phyloP scores from a whole-genome alignment of 2,888 invertebrate genomes.

The Oscheius sp. region DNA sequence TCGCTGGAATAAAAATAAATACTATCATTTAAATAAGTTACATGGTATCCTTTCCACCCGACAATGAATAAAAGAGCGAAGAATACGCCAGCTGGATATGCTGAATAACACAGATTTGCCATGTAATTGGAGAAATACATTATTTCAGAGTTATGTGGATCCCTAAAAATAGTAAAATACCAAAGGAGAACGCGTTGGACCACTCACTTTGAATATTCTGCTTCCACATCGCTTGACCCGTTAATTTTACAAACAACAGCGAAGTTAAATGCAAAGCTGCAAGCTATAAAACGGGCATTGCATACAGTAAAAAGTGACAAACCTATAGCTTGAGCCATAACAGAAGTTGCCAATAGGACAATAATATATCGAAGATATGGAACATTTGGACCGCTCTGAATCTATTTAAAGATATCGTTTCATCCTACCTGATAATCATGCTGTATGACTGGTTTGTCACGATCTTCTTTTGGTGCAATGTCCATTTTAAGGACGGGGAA shows the following conservation, averaged over 20 bases:
- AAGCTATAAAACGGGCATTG: too few relatives aligned
- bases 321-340: constrained; percentile 9
- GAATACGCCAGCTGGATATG: constrained; percentile 24
- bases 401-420: background rate
- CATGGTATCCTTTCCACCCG: constrained; percentile 27
- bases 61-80: constrained; percentile 9
- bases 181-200: too few relatives aligned
- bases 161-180: background rate
- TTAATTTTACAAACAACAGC: constrained; percentile 32
- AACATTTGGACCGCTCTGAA: constrained; percentile 4
- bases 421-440: background rate
- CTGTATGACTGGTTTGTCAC: background rate
- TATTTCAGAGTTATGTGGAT: constrained; percentile 13
- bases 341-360: constrained; percentile 23
- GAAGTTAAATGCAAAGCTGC: constrained; percentile 27
- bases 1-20: constrained; percentile 7
- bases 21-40: background rate
- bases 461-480: background rate
- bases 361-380: constrained; percentile 16
- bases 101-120: background rate
- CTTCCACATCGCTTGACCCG: constrained; percentile 11
- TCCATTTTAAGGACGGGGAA: too few relatives aligned
- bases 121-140: constrained; percentile 20
- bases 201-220: constrained; percentile 12
- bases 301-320: too few relatives aligned